Evolutionary conservation across 2,888 invertebrate genomes (phyloP).

Genomic region (Stenchaetothrips biformis): DNA sequence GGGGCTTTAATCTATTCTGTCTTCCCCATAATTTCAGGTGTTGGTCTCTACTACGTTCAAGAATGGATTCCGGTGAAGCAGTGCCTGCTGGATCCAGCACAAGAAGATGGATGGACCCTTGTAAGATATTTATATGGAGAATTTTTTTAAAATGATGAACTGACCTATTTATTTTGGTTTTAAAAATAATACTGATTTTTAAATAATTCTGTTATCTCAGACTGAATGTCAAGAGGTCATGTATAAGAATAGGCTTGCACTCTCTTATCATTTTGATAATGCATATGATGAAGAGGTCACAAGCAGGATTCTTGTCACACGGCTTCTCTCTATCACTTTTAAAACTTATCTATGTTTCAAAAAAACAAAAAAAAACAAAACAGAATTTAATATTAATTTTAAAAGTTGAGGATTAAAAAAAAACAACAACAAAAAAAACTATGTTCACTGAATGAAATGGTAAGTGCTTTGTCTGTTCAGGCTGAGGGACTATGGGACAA

Average conservation of each 20-base stretch:
- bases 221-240: no score
- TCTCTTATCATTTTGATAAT: no score
- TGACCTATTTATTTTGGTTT: no score
- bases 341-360: neutral
- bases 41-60: conserved; percentile 11
- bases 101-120: conserved; percentile 2
- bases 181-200: no score
- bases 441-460: no score
- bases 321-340: neutral
- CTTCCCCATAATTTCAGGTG: neutral
- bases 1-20: no score
- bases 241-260: no score
- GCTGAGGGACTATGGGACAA: conserved; percentile 28
- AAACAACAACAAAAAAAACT: no score
- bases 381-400: neutral
- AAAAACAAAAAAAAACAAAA: neutral
- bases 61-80: conserved; percentile 9
- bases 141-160: no score
- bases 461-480: neutral
- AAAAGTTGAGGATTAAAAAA: no score
- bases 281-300: no score
- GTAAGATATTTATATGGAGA: neutral
- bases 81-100: neutral
- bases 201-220: no score
- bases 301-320: neutral